Percentiles rank a stretch among this genome's conserved stretches.
Conservation (phyloP, 2,888 invertebrate genomes). For the Lydus trimaculatus region DNA sequence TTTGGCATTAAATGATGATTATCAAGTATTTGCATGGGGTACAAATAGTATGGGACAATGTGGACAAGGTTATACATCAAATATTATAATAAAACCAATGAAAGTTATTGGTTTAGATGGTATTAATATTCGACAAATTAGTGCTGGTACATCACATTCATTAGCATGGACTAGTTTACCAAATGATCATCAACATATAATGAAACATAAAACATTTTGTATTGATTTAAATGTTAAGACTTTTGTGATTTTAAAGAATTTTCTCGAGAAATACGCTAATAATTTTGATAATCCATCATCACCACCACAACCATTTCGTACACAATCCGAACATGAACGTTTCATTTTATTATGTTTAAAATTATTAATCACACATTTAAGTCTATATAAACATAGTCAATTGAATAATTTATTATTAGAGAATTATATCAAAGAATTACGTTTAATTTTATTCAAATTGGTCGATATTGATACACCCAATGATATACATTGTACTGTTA, state of each 20-base stretch:
- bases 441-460: slow-evolving; percentile 65
- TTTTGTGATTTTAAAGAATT: slow-evolving; percentile 63
- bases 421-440: slow-evolving; percentile 63
- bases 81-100: slow-evolving; percentile 65
- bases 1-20: slow-evolving; percentile 66
- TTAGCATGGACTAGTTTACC: slow-evolving; percentile 67
- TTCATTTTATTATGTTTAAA: slow-evolving; percentile 67
- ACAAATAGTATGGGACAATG: slow-evolving; percentile 72
- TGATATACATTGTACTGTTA: slow-evolving; percentile 64
- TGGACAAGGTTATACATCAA: slow-evolving; percentile 68
- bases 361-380: slow-evolving; percentile 67
- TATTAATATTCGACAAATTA: slow-evolving; percentile 66
- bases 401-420: slow-evolving; percentile 62
- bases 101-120: slow-evolving; percentile 66
- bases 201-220: slow-evolving; percentile 68
- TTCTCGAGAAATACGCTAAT: slow-evolving; percentile 66
- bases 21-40: slow-evolving; percentile 67
- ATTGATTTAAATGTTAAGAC: slow-evolving; percentile 69
- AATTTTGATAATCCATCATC: slow-evolving; percentile 59
- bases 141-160: slow-evolving; percentile 70
- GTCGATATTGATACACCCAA: slow-evolving; percentile 61
- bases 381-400: slow-evolving; percentile 64
- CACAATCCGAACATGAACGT: slow-evolving; percentile 62
- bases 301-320: slow-evolving; percentile 63
- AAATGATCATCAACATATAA: slow-evolving; percentile 62